A percentile compares a stretch with the other conserved stretches of the same genome.
phyloP scores from a whole-genome alignment of 2,888 invertebrate species.

The Gari tellinella region DNA sequence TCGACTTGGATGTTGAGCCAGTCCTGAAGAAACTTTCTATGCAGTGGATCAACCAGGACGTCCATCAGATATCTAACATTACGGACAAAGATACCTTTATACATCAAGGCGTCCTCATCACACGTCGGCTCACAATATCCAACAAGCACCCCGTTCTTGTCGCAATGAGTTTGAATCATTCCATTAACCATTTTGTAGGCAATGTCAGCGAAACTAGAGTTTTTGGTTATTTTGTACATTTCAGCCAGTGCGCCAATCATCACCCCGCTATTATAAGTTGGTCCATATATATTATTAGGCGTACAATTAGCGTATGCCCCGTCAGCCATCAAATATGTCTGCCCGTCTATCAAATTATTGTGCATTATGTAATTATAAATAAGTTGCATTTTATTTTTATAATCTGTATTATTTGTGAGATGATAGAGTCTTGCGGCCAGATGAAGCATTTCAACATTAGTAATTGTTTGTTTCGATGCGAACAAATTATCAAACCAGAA shows the following conservation, averaged over 20 bases:
- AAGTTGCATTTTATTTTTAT: constrained; percentile 43
- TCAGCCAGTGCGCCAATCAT: constrained; percentile 63
- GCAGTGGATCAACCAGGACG: constrained; percentile 39
- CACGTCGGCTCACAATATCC: constrained; percentile 67
- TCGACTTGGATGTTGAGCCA: constrained; percentile 60
- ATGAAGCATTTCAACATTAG: constrained; percentile 64
- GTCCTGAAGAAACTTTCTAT: constrained; percentile 47
- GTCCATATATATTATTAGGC: constrained; percentile 42
- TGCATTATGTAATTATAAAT: constrained; percentile 59
- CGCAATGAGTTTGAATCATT: constrained; percentile 50
- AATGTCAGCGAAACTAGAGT: constrained; percentile 48
- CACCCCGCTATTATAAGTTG: constrained; percentile 65
- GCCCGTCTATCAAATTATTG: constrained; percentile 61
- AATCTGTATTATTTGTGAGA: constrained; percentile 52
- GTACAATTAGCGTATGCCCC: constrained; percentile 53
- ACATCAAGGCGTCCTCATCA: constrained; percentile 66
- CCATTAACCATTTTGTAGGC: constrained; percentile 62
- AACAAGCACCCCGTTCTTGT: constrained; percentile 58
- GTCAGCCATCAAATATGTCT: constrained; percentile 62
- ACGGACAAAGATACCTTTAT: constrained; percentile 69
- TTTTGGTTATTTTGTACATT: constrained; percentile 55
- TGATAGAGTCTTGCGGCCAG: constrained; percentile 62
- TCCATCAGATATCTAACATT: constrained; percentile 65
- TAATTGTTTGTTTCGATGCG: constrained; percentile 65
- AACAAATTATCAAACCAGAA: constrained; percentile 66